These are phyloP conservation scores for Scleropages formosus DNA, from an alignment of 2,797 vertebrate genomes.

Conservation along the genomic window DNA sequence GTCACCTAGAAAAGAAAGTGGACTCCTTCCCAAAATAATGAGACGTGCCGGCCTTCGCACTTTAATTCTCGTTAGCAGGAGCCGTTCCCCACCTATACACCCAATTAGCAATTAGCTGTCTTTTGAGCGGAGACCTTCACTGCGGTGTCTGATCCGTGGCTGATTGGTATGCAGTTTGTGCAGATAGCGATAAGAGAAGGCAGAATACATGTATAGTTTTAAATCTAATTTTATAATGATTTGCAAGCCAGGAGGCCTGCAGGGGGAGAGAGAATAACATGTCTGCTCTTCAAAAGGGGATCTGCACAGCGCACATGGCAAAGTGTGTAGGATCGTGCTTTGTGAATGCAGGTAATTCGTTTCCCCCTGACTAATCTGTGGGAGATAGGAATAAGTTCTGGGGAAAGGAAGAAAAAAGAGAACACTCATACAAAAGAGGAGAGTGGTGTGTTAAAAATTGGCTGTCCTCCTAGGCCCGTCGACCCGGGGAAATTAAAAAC, in stretches of 20 bases:
- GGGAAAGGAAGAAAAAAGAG: constrained; percentile 33
- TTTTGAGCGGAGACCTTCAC: constrained; percentile 58
- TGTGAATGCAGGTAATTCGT: constrained; percentile 66
- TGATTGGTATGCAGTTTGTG: constrained; percentile 70
- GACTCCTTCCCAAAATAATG: constrained; percentile 46
- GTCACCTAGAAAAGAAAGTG: constrained; percentile 50
- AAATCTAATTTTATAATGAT: constrained; percentile 68
- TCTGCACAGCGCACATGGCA: constrained; percentile 57
- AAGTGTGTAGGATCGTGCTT: constrained; percentile 58
- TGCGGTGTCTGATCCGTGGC: constrained; percentile 56
- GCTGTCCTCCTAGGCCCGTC: constrained; percentile 53
- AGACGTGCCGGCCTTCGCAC: constrained; percentile 42
- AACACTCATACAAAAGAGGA: constrained; percentile 56
- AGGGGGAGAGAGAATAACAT: constrained; percentile 58
- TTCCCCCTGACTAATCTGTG: constrained; percentile 69
- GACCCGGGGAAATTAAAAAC: constrained; percentile 59
- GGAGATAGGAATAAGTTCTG: constrained; percentile 64
- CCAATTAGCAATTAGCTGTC: constrained; percentile 66
- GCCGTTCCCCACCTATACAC: constrained; percentile 57
- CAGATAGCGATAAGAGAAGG: constrained; percentile 64
- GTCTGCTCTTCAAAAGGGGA: constrained; percentile 68
- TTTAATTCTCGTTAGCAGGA: constrained; percentile 59
- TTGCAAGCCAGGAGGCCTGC: constrained; percentile 62
- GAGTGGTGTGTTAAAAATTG: constrained; percentile 41
- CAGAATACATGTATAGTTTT: constrained; percentile 60